Percentiles rank a stretch among this genome's conserved stretches.
Evolutionary conservation across 2,888 invertebrate genomes (phyloP).

Genomic region (Caenorhabditis zanzibari): DNA sequence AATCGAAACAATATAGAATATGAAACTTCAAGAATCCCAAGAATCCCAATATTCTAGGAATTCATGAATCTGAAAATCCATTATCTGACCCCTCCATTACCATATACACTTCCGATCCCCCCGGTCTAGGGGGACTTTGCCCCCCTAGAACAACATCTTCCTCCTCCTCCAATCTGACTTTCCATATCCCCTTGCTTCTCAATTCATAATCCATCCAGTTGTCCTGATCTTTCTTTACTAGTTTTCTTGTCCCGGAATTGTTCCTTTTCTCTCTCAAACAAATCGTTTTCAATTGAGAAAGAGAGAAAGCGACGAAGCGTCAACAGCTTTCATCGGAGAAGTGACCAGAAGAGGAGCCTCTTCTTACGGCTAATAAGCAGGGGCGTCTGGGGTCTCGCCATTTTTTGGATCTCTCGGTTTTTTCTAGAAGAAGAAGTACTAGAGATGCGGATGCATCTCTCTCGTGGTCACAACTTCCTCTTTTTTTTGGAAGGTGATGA

Average conservation of each 20-base stretch:
- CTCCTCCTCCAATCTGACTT: background rate
- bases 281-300: conserved; percentile 33
- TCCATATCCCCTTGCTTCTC: background rate
- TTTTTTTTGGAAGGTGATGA: background rate
- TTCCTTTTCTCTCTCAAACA: conserved; percentile 8
- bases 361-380: conserved; percentile 63
- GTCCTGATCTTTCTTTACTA: conserved; percentile 37
- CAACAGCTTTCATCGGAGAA: conserved; percentile 17
- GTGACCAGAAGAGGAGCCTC: conserved; percentile 50
- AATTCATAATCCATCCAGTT: conserved; percentile 46
- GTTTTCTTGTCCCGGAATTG: conserved; percentile 44
- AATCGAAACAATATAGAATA: too few relatives aligned
- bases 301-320: conserved; percentile 38
- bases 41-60: too few relatives aligned
- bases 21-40: too few relatives aligned
- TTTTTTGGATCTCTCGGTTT: background rate
- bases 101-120: too few relatives aligned
- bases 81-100: too few relatives aligned
- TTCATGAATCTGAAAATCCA: too few relatives aligned
- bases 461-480: conserved; percentile 9
- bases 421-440: background rate
- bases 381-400: conserved; percentile 44
- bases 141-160: too few relatives aligned
- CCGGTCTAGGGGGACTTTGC: too few relatives aligned
- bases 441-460: background rate